Evolutionary conservation across 2,113 vertebrate genomes (phyloP).

Genomic region (Fulica atra): DNA sequence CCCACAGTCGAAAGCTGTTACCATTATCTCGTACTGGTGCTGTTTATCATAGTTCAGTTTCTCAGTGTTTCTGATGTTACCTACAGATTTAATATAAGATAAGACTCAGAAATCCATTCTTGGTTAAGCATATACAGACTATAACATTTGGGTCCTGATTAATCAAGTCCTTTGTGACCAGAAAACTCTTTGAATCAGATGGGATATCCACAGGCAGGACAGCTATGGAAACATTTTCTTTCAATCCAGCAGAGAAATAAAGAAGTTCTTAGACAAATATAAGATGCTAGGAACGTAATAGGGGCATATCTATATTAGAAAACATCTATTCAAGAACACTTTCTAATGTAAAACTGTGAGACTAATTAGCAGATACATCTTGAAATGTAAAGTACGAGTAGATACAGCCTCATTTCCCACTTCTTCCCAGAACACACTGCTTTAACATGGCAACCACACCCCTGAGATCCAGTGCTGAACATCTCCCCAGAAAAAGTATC

Average conservation of each 20-base stretch:
- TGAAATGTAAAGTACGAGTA: neutral
- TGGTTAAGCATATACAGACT: neutral
- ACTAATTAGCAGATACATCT: neutral
- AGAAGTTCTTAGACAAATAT: neutral
- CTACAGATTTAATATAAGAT: conserved; percentile 66
- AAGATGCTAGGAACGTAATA: neutral
- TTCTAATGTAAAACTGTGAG: neutral
- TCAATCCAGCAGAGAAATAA: neutral
- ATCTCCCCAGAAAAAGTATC: neutral
- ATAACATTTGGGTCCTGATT: neutral
- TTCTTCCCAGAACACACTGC: neutral
- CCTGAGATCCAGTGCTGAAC: neutral
- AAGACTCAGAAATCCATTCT: neutral
- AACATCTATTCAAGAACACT: neutral
- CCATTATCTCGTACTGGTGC: conserved; percentile 90
- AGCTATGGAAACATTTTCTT: neutral
- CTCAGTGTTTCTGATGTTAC: conserved; percentile 96
- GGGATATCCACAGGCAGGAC: neutral
- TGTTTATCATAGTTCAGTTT: conserved; percentile 91
- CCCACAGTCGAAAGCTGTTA: conserved; percentile 95
- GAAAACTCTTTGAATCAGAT: neutral
- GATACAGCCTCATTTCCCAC: neutral
- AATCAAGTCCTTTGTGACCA: neutral
- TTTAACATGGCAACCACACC: neutral
- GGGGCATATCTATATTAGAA: neutral